Percentiles rank a stretch among this genome's conserved stretches.
Conservation (phyloP, 2,797 vertebrate species). For the Champsocephalus esox region DNA sequence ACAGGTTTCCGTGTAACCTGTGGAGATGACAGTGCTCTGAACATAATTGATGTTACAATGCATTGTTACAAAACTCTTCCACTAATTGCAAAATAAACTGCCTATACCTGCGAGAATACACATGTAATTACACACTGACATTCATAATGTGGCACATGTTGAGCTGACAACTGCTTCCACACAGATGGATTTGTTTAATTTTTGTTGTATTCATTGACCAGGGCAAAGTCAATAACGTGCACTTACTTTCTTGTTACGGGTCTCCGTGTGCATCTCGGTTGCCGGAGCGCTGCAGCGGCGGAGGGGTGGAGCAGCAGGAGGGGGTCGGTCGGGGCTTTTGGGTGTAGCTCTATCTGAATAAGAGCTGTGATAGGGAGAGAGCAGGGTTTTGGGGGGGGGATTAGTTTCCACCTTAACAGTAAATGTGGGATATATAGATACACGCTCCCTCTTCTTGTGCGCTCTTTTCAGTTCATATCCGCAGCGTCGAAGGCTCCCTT, state of each 20-base stretch:
- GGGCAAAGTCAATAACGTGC: constrained; percentile 71
- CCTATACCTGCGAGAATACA: constrained; percentile 20
- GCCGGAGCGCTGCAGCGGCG: constrained; percentile 79
- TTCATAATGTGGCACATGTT: constrained; percentile 57
- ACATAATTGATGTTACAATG: constrained; percentile 24
- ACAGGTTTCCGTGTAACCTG: constrained; percentile 1
- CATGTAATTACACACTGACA: constrained; percentile 33
- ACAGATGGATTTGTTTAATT: constrained; percentile 20
- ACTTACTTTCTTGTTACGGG: constrained; percentile 89
- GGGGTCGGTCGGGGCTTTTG: constrained; percentile 75
- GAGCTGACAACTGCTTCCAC: constrained; percentile 47
- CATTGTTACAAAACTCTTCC: constrained; percentile 48
- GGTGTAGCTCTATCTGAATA: constrained; percentile 76
- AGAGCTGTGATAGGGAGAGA: constrained; percentile 68
- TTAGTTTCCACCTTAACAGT: constrained; percentile 78
- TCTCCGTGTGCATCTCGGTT: constrained; percentile 90
- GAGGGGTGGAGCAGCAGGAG: constrained; percentile 80
- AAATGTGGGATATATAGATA: constrained; percentile 53
- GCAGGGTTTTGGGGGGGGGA: constrained; percentile 51
- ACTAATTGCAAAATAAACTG: constrained; percentile 50
- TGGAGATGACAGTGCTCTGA: constrained; percentile 30
- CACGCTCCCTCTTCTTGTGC: constrained; percentile 66
- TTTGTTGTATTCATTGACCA: constrained; percentile 22
- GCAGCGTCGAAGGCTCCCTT: constrained; percentile 79
- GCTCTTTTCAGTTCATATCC: constrained; percentile 80